These are phyloP conservation scores for Eupristina koningsbergeri DNA, from an alignment of 1,140 invertebrate genomes.

Conservation along the genomic window DNA sequence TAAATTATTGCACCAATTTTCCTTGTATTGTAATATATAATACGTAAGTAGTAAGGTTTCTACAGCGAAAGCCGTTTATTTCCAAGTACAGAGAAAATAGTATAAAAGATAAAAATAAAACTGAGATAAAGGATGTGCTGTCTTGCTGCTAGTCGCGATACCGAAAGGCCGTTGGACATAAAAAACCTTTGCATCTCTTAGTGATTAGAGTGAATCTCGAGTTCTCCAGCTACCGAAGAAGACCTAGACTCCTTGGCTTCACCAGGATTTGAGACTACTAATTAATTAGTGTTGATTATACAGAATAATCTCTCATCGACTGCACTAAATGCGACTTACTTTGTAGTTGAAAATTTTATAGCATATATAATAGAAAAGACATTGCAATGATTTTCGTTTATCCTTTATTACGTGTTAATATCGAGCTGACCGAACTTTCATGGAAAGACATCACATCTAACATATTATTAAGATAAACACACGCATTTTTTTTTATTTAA, in stretches of 20 bases:
- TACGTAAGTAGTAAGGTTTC: background rate
- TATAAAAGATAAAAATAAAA: slow-evolving; percentile 1
- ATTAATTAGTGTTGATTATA: slow-evolving; percentile 36
- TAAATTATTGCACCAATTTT: slow-evolving; percentile 21
- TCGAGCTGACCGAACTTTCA: slow-evolving; percentile 27
- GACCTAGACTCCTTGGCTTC: background rate
- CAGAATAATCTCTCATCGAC: slow-evolving; percentile 23
- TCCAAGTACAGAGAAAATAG: slow-evolving; percentile 2
- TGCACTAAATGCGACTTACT: slow-evolving; percentile 6
- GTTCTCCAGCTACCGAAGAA: slow-evolving; percentile 39
- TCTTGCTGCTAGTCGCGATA: background rate
- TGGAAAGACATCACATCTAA: slow-evolving; percentile 34
- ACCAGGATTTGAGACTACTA: slow-evolving; percentile 19
- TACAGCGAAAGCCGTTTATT: background rate
- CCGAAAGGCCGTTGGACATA: background rate
- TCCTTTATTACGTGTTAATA: slow-evolving; percentile 37
- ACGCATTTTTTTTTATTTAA: slow-evolving; percentile 24
- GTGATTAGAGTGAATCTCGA: slow-evolving; percentile 38
- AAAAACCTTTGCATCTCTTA: slow-evolving; percentile 11
- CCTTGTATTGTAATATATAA: too few relatives aligned
- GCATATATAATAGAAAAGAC: slow-evolving; percentile 22
- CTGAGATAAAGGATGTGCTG: slow-evolving; percentile 3
- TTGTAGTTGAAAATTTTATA: slow-evolving; percentile 37
- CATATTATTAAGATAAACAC: slow-evolving; percentile 20
- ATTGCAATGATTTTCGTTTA: slow-evolving; percentile 1